These are phyloP conservation scores for Drosophila cognata DNA, from an alignment of 2,888 invertebrate genomes.

Conservation along the genomic window DNA sequence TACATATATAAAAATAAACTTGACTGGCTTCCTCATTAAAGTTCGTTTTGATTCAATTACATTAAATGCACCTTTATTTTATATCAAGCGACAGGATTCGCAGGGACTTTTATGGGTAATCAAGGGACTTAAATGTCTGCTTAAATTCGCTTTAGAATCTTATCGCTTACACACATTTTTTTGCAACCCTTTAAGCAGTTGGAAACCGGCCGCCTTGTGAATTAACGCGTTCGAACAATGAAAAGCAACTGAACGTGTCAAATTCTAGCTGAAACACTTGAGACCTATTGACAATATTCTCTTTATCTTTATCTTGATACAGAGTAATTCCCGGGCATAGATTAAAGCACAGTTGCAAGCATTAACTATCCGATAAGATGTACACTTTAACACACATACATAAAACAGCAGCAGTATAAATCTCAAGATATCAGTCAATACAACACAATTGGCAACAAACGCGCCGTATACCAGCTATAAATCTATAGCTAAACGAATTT, in stretches of 20 bases:
- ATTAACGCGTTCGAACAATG: slow-evolving; percentile 39
- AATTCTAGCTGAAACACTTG: slow-evolving; percentile 29
- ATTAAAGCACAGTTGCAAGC: slow-evolving; percentile 50
- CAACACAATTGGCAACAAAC: slow-evolving; percentile 38
- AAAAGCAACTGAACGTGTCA: slow-evolving; percentile 54
- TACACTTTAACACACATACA: slow-evolving; percentile 4
- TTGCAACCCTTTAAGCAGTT: slow-evolving; percentile 42
- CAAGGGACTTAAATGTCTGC: background rate
- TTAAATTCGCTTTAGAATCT: slow-evolving; percentile 8
- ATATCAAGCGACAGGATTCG: background rate
- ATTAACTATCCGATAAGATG: slow-evolving; percentile 63
- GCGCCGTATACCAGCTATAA: background rate
- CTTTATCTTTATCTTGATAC: slow-evolving; percentile 55
- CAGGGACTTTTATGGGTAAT: slow-evolving; percentile 2
- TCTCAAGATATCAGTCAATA: slow-evolving; percentile 65
- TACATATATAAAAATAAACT: slow-evolving; percentile 15
- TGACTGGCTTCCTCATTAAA: slow-evolving; percentile 7
- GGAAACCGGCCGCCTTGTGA: slow-evolving; percentile 15
- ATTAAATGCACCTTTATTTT: background rate
- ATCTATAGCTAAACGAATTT: slow-evolving; percentile 12
- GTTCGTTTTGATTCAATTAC: slow-evolving; percentile 7
- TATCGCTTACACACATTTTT: slow-evolving; percentile 43
- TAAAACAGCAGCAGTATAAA: slow-evolving; percentile 57
- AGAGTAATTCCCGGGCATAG: slow-evolving; percentile 44
- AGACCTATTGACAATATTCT: slow-evolving; percentile 65